Evolutionary conservation across 1,140 invertebrate species (phyloP).

Genomic region (Drosophila malerkotliana): DNA sequence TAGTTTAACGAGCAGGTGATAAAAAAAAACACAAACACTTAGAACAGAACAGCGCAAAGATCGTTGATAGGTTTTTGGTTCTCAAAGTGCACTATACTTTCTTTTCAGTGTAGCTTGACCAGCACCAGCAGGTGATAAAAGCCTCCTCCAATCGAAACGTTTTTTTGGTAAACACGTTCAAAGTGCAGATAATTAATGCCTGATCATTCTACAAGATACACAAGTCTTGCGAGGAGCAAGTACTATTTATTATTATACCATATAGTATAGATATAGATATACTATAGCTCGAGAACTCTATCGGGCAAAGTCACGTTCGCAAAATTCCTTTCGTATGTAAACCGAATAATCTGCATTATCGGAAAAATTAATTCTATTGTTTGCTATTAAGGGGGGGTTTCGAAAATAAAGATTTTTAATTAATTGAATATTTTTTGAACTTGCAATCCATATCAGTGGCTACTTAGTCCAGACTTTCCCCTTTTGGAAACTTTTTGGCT

Average conservation of each 20-base stretch:
- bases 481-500: conserved; percentile 42
- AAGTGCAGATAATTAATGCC: background rate
- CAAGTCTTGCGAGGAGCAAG: background rate
- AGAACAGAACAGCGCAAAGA: conserved; percentile 6
- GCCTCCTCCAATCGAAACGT: conserved; percentile 14
- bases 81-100: background rate
- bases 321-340: background rate
- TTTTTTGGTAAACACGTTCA: conserved; percentile 1
- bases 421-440: background rate
- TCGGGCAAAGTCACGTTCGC: conserved; percentile 9
- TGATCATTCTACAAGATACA: background rate
- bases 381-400: background rate
- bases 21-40: conserved; percentile 9
- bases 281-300: background rate
- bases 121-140: conserved; percentile 24
- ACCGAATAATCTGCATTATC: background rate
- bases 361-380: background rate
- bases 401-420: background rate
- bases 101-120: background rate
- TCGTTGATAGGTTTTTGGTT: background rate
- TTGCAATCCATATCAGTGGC: conserved; percentile 16
- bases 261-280: conserved; percentile 1
- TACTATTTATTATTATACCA: background rate
- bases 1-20: conserved; percentile 40
- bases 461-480: conserved; percentile 41